Conservation (phyloP, 2,113 vertebrate species). For the Recurvirostra avosetta region DNA sequence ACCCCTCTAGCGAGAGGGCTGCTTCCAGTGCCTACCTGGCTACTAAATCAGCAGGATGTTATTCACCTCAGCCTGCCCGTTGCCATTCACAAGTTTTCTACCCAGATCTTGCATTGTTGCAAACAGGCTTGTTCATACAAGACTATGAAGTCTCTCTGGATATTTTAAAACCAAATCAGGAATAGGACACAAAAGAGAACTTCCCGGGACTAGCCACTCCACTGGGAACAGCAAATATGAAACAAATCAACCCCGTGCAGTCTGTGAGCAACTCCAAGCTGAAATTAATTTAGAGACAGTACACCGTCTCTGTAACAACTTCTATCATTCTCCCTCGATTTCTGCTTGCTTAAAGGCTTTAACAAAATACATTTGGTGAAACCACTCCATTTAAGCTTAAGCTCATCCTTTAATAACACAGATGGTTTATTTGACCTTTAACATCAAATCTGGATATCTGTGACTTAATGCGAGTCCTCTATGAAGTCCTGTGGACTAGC, state of each 20-base stretch:
- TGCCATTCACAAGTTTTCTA: not conserved
- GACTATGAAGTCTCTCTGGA: not conserved
- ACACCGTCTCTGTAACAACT: not conserved
- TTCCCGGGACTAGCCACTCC: not conserved
- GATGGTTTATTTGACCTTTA: not conserved
- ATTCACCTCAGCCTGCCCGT: not conserved
- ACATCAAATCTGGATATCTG: not conserved
- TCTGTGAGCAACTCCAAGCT: not conserved
- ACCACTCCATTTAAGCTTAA: not conserved
- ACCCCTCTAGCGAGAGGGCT: not conserved
- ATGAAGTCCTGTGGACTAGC: not conserved
- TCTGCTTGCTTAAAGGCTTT: conserved; percentile 12
- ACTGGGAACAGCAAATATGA: not conserved
- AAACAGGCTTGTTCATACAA: not conserved
- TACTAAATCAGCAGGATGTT: not conserved
- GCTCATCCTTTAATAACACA: not conserved
- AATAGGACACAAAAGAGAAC: not conserved
- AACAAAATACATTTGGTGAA: not conserved
- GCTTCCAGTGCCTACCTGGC: not conserved
- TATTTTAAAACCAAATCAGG: not conserved
- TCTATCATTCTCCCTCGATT: not conserved
- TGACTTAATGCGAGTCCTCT: not conserved
- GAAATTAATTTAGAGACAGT: not conserved
- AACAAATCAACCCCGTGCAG: not conserved
- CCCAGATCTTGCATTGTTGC: fast-evolving